Conservation (phyloP, 2,888 invertebrate species). For the Dicranocentrus wangi region DNA sequence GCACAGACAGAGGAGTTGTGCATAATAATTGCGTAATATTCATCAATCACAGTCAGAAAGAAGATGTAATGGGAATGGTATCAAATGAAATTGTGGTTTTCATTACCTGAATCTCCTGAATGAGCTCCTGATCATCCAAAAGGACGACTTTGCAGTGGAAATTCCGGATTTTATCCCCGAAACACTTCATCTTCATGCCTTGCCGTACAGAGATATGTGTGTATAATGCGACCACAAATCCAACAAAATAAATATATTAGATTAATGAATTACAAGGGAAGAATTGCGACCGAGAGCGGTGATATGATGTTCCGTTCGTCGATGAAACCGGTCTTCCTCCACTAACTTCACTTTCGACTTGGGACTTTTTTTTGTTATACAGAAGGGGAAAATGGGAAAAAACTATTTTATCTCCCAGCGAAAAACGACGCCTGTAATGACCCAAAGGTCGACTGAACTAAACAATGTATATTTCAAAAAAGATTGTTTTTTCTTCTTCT, state of each 20-base stretch:
- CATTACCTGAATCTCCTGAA: conserved; percentile 90
- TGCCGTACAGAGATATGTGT: conserved; percentile 7
- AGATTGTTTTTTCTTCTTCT: neutral
- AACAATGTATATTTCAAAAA: conserved; percentile 7
- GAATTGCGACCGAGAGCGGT: neutral
- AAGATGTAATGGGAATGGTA: neutral
- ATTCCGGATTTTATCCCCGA: conserved; percentile 75
- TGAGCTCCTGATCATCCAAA: conserved; percentile 90
- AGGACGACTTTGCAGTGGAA: conserved; percentile 88
- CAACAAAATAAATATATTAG: conserved; percentile 22
- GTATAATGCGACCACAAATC: neutral
- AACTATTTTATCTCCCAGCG: conserved; percentile 6
- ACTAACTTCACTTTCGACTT: conserved; percentile 21
- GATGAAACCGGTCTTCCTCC: conserved; percentile 22
- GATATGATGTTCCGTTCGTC: neutral
- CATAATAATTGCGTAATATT: conserved; percentile 19
- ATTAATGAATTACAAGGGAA: conserved; percentile 18
- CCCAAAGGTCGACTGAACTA: conserved; percentile 8
- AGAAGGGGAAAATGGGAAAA: conserved; percentile 2
- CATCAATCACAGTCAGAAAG: conserved; percentile 22
- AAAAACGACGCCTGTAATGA: conserved; percentile 9
- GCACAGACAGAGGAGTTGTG: neutral
- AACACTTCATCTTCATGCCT: conserved; percentile 75
- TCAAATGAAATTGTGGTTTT: conserved; percentile 66
- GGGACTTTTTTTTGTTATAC: neutral